Conservation (phyloP, 2,113 vertebrate species). For the Barnardius zonarius region DNA sequence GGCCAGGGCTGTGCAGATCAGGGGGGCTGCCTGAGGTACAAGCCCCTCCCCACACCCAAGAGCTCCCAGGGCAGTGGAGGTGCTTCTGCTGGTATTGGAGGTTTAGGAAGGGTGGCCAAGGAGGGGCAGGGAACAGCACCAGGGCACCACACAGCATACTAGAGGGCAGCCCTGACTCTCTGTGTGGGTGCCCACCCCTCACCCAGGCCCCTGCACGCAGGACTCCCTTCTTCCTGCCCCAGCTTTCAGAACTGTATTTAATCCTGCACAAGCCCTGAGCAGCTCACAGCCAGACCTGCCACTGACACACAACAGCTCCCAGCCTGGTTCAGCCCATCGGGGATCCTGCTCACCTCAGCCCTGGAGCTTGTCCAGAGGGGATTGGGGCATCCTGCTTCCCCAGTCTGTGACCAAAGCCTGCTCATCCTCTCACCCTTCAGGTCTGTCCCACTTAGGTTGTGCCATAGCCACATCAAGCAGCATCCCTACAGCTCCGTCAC, state of each 20-base stretch:
- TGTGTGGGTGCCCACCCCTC: too few species aligned
- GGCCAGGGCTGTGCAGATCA: neutral
- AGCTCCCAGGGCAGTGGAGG: neutral
- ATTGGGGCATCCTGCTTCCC: fast-evolving
- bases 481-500: too few species aligned
- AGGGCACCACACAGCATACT: fast-evolving
- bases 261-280: neutral
- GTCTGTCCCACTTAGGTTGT: fast-evolving
- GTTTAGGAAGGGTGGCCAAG: too few species aligned
- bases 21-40: fast-evolving
- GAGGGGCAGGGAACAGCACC: neutral
- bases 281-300: neutral
- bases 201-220: neutral
- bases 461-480: fast-evolving
- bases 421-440: neutral
- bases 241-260: neutral
- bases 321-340: neutral
- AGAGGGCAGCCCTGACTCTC: neutral
- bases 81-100: neutral
- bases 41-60: neutral
- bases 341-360: neutral
- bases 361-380: fast-evolving
- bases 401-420: fast-evolving
- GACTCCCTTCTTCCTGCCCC: neutral
- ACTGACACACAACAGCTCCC: neutral